A percentile compares a stretch with the other conserved stretches of the same genome.
phyloP scores from a whole-genome alignment of 2,113 vertebrate genomes.

The Elachura formosa region DNA sequence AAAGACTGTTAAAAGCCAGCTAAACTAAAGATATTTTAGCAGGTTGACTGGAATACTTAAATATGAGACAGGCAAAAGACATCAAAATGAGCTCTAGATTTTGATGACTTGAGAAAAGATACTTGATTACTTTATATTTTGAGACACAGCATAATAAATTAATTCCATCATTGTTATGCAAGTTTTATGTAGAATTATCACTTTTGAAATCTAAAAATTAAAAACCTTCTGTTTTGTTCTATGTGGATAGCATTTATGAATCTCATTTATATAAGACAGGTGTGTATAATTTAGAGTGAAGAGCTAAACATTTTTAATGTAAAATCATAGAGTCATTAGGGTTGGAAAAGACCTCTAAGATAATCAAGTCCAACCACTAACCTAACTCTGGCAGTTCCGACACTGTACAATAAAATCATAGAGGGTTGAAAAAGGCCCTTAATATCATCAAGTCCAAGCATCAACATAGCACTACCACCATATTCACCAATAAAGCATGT shows the following conservation, averaged over 20 bases:
- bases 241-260: neutral
- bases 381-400: too few species aligned
- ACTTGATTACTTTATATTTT: neutral
- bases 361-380: neutral
- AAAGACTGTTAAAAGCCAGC: neutral
- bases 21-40: neutral
- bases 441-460: neutral
- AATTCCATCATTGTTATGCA: neutral
- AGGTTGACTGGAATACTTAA: neutral
- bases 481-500: neutral
- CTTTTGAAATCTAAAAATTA: neutral
- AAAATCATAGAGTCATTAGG: neutral
- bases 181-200: neutral
- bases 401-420: neutral
- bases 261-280: neutral
- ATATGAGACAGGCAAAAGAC: neutral
- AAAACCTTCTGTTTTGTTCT: neutral
- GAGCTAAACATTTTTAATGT: neutral
- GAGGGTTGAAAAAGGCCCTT: neutral
- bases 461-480: accelerated
- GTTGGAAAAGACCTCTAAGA: neutral
- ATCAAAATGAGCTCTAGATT: neutral
- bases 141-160: neutral
- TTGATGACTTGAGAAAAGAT: neutral
- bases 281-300: neutral